Conservation (phyloP, 1,140 invertebrate genomes). For the Drosophila nigromelanica region DNA sequence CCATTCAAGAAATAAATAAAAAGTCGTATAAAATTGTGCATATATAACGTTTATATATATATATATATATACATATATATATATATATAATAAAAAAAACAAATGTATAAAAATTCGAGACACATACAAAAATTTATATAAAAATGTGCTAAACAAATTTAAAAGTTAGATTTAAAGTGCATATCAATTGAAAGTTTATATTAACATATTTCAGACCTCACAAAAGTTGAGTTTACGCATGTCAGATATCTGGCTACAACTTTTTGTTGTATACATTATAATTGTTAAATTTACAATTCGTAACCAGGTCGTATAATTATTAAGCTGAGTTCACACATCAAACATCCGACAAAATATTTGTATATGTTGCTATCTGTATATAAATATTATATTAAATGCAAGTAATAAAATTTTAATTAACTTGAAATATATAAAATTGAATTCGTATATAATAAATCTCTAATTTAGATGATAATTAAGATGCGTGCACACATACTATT, state of each 20-base stretch:
- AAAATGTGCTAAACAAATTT: slow-evolving; percentile 52
- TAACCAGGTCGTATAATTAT: neutral
- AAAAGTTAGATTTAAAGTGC: slow-evolving; percentile 23
- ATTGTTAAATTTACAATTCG: no score
- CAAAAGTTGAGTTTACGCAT: neutral
- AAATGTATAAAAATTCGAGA: slow-evolving; percentile 39
- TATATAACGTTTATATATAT: slow-evolving; percentile 30
- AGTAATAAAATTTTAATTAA: no score
- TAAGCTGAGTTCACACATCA: neutral
- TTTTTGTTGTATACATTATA: neutral
- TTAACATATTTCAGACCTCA: neutral
- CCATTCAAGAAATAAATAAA: slow-evolving; percentile 1
- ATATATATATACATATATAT: slow-evolving; percentile 25
- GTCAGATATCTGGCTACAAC: neutral
- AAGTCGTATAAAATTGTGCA: slow-evolving; percentile 9
- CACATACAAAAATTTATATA: slow-evolving; percentile 25
- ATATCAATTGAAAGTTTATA: slow-evolving; percentile 7
- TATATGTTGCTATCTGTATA: no score
- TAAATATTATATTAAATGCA: no score
- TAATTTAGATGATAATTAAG: no score
- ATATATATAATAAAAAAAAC: slow-evolving; percentile 36
- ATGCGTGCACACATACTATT: no score
- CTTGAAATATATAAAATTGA: no score
- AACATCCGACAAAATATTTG: no score
- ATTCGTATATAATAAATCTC: no score